Conservation (phyloP, 2,797 vertebrate species). For the Uromys caudimaculatus region DNA sequence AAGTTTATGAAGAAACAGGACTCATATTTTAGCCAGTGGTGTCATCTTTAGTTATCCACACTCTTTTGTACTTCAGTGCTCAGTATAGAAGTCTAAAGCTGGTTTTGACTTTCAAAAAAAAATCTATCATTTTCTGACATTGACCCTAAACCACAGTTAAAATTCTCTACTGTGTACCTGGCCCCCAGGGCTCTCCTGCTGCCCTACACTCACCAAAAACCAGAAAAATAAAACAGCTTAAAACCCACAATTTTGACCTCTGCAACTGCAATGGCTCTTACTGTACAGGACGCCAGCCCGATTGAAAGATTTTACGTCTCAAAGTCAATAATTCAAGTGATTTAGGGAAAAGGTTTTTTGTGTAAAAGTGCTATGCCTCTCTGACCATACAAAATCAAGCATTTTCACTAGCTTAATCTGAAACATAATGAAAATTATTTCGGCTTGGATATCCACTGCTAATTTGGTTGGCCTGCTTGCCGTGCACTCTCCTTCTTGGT, state of each 20-base stretch:
- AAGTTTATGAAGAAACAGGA: slow-evolving; percentile 54
- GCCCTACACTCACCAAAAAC: background rate
- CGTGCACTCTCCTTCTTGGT: background rate
- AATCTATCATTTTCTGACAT: slow-evolving; percentile 46
- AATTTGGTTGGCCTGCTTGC: slow-evolving; percentile 18
- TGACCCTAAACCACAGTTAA: slow-evolving; percentile 20
- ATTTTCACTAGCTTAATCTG: slow-evolving; percentile 18
- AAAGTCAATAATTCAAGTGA: slow-evolving; percentile 13
- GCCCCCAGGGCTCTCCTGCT: background rate
- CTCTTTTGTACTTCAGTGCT: slow-evolving; percentile 69
- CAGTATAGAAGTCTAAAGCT: slow-evolving; percentile 52
- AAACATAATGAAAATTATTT: slow-evolving; percentile 12
- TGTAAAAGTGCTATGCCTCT: slow-evolving; percentile 6
- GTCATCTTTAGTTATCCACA: slow-evolving; percentile 73
- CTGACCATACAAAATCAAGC: slow-evolving; percentile 19
- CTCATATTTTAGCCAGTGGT: slow-evolving; percentile 67
- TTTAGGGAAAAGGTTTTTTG: background rate
- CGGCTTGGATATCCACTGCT: background rate
- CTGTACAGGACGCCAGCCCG: background rate
- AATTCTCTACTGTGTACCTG: background rate
- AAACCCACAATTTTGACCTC: background rate
- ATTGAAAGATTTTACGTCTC: slow-evolving; percentile 32
- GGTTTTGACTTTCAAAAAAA: slow-evolving; percentile 57
- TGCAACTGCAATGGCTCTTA: background rate
- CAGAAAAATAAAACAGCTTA: slow-evolving; percentile 38